Evolutionary conservation across 2,113 vertebrate species (phyloP), one percentile per base, ranked within the genome.

Genomic region (Cinclus mexicanus): DNA sequence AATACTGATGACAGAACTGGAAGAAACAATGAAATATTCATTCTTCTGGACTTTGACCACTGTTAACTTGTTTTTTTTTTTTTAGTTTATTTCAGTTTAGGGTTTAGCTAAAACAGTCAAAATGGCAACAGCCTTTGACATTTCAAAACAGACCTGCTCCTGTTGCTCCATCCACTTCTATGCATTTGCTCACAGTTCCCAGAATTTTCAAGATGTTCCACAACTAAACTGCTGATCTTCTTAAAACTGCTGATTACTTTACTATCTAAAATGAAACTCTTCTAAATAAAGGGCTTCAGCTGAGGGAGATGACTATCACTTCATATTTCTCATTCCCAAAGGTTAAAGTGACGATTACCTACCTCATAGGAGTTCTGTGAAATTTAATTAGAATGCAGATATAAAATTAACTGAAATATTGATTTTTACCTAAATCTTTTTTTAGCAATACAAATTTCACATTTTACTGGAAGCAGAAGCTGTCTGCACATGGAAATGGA

Each of bases 341-440:
- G 85, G 82, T 95, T 93, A 91, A 91, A 90, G 46, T 60, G 41
- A 82, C 37, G 46, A 93, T 89, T 94, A 86, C 41, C 79, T 84
- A 75, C 47, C n/a, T 81, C 83, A 78, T 2, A 89, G 59, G 31
- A 95, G 18, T 74, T 67, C 76, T 83, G 39, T 71, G 79, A 94
- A 90, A 83, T 90, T 81, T 81, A 94, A 93, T 93, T 90, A 90
- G 46, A 50, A 74, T 67, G 79, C 31, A 83, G 85, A 80, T 78
- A 67, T 83, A 90, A 95, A 90, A 92, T 60, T 46, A 83, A 81
- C 52, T 74, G 75, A 90, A 80, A 96, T 88, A 92, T 35, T 94
- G 44, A 90, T 86, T 94, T 70, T 81, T 39, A 83, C 68, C 47
- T 59, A 91, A 70, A 93, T 74, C 78, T 69, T 86, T 83, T 44